Conservation (phyloP, 2,888 invertebrate genomes). For the Ceraclea dissimilis region DNA sequence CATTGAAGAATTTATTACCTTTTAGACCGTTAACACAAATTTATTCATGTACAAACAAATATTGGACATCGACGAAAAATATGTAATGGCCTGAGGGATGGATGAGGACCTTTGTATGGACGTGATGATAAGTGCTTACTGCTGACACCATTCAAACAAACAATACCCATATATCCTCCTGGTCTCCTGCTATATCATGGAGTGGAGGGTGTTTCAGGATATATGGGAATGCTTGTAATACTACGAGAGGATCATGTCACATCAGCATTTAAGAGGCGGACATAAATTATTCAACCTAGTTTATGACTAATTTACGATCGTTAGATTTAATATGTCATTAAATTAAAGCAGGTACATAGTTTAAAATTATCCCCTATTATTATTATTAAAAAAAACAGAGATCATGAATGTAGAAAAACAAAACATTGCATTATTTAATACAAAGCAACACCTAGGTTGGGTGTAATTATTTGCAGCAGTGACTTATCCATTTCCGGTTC, state of each 20-base stretch:
- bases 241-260: not conserved
- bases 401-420: no score
- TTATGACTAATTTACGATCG: not conserved
- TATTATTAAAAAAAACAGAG: no score
- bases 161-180: not conserved
- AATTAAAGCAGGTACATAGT: no score
- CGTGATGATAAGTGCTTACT: slow-evolving; percentile 19
- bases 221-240: no score
- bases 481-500: no score
- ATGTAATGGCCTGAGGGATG: not conserved
- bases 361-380: no score
- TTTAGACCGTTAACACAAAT: not conserved
- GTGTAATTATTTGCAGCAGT: no score
- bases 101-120: not conserved
- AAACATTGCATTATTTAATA: no score
- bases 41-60: not conserved
- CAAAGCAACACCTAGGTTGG: no score
- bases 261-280: not conserved
- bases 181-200: not conserved
- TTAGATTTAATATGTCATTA: no score
- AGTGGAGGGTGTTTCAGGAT: no score
- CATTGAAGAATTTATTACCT: no score
- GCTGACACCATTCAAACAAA: slow-evolving; percentile 22
- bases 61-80: not conserved
- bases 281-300: not conserved